phyloP scores from a whole-genome alignment of 2,888 invertebrate species.

The Palloptera scutellata region DNA sequence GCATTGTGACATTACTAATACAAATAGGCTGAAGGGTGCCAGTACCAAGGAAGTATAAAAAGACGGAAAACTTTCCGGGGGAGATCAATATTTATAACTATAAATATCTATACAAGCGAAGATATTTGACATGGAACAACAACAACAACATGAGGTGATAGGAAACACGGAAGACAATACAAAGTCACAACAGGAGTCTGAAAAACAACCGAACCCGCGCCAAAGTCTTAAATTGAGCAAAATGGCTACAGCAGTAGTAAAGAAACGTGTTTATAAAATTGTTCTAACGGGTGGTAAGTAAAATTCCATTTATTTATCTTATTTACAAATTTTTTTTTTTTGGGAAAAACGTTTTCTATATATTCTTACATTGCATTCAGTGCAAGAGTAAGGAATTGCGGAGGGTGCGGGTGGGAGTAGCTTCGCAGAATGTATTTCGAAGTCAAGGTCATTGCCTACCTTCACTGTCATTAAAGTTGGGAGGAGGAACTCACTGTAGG shows the following conservation, averaged over 20 bases:
- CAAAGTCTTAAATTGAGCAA: conserved; percentile 20
- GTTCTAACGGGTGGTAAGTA: conserved; percentile 45
- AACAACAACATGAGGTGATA: no score
- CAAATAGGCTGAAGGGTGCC: no score
- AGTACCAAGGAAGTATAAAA: no score
- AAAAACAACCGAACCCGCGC: conserved; percentile 20
- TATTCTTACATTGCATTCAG: no score
- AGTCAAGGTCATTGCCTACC: background rate
- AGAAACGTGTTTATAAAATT: conserved; percentile 43
- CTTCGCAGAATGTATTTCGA: background rate
- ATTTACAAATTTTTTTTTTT: background rate
- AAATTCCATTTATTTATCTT: background rate
- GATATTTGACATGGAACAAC: no score
- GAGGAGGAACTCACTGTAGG: background rate
- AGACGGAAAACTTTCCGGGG: no score
- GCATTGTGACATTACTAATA: conserved; percentile 8
- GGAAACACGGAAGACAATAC: no score
- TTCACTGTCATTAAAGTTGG: background rate
- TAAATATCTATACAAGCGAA: no score
- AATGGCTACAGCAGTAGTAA: conserved; percentile 15
- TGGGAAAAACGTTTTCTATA: background rate
- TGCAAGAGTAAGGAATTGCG: no score
- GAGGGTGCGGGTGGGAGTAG: no score
- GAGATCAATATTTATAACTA: no score
- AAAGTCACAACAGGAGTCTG: conserved; percentile 1